Percentiles rank a stretch among this genome's conserved stretches.
These are phyloP conservation scores for Iguana delicatissima DNA, from an alignment of 2,797 vertebrate species.

Conservation along the genomic window DNA sequence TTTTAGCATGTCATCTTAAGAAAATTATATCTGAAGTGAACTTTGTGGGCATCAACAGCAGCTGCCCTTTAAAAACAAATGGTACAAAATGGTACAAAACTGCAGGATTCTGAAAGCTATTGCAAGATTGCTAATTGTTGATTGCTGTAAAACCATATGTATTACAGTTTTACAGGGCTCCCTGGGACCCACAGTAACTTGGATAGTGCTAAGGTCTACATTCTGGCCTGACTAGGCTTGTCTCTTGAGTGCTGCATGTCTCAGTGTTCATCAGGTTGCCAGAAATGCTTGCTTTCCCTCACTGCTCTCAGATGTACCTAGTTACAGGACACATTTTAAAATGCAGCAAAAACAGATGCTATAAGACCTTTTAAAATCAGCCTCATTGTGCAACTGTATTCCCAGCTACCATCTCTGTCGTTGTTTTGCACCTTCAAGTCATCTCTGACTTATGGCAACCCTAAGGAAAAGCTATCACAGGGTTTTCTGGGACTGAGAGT, in stretches of 20 bases:
- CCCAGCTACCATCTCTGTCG: not conserved
- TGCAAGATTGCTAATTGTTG: slow-evolving; percentile 6
- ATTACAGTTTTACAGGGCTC: slow-evolving; percentile 3
- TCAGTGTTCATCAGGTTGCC: not conserved
- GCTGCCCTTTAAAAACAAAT: not conserved
- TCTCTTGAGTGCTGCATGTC: not conserved
- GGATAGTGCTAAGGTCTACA: slow-evolving; percentile 1
- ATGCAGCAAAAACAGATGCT: not conserved
- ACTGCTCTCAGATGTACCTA: slow-evolving; percentile 30
- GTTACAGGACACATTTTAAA: slow-evolving; percentile 19
- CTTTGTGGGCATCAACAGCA: not conserved
- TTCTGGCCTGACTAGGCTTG: not conserved
- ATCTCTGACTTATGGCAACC: too few relatives aligned
- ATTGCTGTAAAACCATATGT: not conserved
- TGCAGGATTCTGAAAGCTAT: not conserved
- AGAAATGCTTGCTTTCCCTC: slow-evolving; percentile 9
- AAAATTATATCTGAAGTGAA: not conserved
- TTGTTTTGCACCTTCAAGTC: too few relatives aligned
- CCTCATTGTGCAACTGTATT: not conserved
- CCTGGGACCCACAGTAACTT: slow-evolving; percentile 11
- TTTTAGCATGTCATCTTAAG: slow-evolving; percentile 1
- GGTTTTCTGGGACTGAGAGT: too few relatives aligned
- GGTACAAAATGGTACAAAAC: not conserved
- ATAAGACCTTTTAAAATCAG: not conserved
- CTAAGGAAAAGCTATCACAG: too few relatives aligned